Evolutionary conservation across 2,113 vertebrate genomes (phyloP), one percentile per base, ranked within the genome.

Genomic region (Chitala chitala): DNA sequence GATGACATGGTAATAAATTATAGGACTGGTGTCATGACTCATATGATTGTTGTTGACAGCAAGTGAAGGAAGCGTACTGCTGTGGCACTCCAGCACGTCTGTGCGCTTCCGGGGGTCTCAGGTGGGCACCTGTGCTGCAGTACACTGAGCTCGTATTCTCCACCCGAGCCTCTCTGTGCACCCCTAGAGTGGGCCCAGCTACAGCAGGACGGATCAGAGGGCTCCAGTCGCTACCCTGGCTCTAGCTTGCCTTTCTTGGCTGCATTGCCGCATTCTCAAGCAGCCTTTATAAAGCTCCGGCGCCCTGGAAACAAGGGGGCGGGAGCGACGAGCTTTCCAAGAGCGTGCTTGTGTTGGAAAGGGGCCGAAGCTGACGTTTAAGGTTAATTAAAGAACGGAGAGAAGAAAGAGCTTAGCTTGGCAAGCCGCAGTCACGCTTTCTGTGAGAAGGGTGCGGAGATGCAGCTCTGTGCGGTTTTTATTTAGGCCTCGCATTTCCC

Each of bases 1-100:
- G 86, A 84, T 86, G 86, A 82, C 82, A 82, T 83, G 77, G 77
- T 65, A 78, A 80, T 88, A 85, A 89, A 90, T 89, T 92, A 91
- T 86, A 87, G 88, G 88, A 89, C 90, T 79, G 86, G 84, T 89
- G 85, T 85, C 86, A 80, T 85, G 84, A 90, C 85, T 91, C 86
- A 86, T 82, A 85, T 83, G 85, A 88, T 86, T 83, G 78, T 79
- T 61, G 64, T 69, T 83, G 80, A 78, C 86, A 48, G 85, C 82
- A 85, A 84, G 77, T 88, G 83, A 87, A 87, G 86, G 85, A 86
- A 87, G 72, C 79, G 75, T 68, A 53, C 81, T 78, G 81, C 78
- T 76, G 0, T 50, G 65, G 69, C 73, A 70, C 22, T 31, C 9
- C 5, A 69, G 4, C 13, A 5, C 82, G 76, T 85, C 83, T 80